Conservation (phyloP, 2,888 invertebrate genomes). For the Pterobdella sp. region DNA sequence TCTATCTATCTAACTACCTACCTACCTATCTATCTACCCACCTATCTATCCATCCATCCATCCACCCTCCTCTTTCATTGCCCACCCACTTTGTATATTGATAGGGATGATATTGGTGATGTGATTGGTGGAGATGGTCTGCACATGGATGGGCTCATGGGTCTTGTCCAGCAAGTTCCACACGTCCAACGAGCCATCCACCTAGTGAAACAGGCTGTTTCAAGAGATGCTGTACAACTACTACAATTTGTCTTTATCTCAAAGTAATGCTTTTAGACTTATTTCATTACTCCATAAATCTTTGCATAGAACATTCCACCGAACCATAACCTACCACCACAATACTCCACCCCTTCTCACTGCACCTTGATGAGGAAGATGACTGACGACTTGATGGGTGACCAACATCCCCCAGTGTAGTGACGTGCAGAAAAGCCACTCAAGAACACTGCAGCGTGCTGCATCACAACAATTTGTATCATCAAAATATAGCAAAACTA, state of each 20-base stretch:
- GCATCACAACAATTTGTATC: constrained; percentile 18
- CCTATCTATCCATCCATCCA: too few relatives aligned
- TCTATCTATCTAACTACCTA: too few relatives aligned
- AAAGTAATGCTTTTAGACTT: too few relatives aligned
- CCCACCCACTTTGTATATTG: constrained; percentile 44
- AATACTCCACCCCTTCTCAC: constrained; percentile 68
- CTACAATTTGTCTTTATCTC: too few relatives aligned
- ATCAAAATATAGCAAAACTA: not conserved
- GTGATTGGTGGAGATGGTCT: constrained; percentile 58
- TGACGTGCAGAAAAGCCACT: constrained; percentile 43
- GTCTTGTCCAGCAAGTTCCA: constrained; percentile 70
- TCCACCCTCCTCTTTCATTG: not conserved
- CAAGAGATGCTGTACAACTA: too few relatives aligned
- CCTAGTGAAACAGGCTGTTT: too few relatives aligned
- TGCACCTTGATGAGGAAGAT: constrained; percentile 65
- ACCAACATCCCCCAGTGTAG: constrained; percentile 60
- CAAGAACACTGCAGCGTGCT: constrained; percentile 47
- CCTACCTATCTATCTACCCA: too few relatives aligned
- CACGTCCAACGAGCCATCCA: constrained; percentile 58
- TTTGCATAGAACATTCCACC: too few relatives aligned
- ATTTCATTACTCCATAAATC: too few relatives aligned
- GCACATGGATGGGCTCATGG: constrained; percentile 62
- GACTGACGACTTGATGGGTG: constrained; percentile 65
- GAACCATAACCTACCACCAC: too few relatives aligned
- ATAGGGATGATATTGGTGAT: constrained; percentile 47